phyloP scores from a whole-genome alignment of 2,888 invertebrate genomes.

The Hypolimnas misippus region DNA sequence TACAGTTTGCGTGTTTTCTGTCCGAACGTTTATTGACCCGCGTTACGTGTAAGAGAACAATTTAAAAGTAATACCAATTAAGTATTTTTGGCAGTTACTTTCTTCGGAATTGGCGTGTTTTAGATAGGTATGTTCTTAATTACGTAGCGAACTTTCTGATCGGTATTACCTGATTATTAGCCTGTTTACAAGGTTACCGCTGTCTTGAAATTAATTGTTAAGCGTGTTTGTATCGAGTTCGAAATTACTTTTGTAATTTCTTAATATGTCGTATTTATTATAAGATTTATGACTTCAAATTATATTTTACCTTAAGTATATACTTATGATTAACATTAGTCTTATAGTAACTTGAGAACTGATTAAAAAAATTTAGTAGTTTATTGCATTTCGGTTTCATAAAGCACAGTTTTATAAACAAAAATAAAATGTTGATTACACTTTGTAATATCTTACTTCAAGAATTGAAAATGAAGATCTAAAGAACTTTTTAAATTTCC shows the following conservation, averaged over 20 bases:
- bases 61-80: conserved; percentile 63
- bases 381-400: too few relatives aligned
- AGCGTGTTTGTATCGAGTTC: neutral
- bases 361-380: too few relatives aligned
- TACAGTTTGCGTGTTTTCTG: conserved; percentile 72
- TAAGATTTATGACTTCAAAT: neutral
- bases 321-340: too few relatives aligned
- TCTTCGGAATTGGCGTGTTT: conserved; percentile 42
- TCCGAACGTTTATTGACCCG: conserved; percentile 59
- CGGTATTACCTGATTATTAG: conserved; percentile 28
- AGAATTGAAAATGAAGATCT: too few relatives aligned
- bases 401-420: too few relatives aligned
- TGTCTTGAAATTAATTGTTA: neutral
- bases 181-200: conserved; percentile 3
- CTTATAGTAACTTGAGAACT: too few relatives aligned
- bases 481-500: too few relatives aligned
- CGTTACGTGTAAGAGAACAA: conserved; percentile 58
- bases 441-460: too few relatives aligned
- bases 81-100: conserved; percentile 52
- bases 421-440: too few relatives aligned
- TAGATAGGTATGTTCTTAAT: conserved; percentile 33
- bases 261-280: neutral
- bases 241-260: neutral
- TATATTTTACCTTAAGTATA: too few relatives aligned
- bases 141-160: conserved; percentile 29